phyloP scores from a whole-genome alignment of 2,113 vertebrate species.

The Syrmaticus mikado region DNA sequence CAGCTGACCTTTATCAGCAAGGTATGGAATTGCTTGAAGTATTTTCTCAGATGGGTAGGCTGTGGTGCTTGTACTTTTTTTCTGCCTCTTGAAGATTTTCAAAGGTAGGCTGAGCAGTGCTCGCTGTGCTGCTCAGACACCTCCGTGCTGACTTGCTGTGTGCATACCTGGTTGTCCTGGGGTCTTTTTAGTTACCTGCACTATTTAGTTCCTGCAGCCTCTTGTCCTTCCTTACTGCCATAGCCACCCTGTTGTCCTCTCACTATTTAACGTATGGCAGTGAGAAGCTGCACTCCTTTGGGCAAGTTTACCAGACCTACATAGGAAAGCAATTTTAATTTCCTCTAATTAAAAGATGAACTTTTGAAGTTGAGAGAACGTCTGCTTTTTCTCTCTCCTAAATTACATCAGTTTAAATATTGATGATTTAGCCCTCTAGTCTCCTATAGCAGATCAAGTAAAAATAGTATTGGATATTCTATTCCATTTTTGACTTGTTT shows the following conservation, averaged over 20 bases:
- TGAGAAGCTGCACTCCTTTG: not conserved
- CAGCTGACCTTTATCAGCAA: not conserved
- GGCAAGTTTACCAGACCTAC: not conserved
- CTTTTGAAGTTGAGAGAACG: not conserved
- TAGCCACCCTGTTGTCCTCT: not conserved
- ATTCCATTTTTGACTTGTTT: not conserved
- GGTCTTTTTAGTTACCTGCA: accelerated
- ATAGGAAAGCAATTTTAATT: not conserved
- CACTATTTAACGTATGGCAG: accelerated
- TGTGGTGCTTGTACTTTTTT: not conserved
- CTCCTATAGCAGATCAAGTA: not conserved
- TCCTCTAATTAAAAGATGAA: not conserved
- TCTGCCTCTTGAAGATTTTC: not conserved
- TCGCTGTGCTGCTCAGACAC: not conserved
- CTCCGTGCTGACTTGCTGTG: accelerated
- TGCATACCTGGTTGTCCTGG: not conserved
- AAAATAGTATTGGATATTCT: not conserved
- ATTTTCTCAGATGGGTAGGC: not conserved
- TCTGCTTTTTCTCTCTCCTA: not conserved
- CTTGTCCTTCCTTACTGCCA: not conserved
- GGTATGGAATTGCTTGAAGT: not conserved
- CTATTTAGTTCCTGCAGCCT: not conserved
- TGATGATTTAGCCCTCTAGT: not conserved
- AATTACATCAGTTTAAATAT: conserved; percentile 27
- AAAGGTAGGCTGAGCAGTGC: accelerated